Evolutionary conservation across 2,113 vertebrate genomes (phyloP).

Genomic region (Salvelinus fontinalis): DNA sequence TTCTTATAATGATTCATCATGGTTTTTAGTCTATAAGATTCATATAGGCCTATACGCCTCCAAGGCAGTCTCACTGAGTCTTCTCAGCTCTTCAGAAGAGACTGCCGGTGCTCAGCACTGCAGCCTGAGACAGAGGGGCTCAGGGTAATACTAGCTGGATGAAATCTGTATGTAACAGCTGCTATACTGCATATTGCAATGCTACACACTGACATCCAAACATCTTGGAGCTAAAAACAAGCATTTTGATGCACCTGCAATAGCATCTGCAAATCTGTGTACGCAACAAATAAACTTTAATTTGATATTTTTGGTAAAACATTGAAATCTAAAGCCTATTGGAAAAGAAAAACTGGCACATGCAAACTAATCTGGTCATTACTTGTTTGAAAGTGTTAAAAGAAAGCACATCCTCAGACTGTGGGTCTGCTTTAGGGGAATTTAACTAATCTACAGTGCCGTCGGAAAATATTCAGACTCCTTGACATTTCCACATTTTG

Average conservation of each 20-base stretch:
- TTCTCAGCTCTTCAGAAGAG: background rate
- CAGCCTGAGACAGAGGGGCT: background rate
- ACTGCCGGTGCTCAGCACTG: background rate
- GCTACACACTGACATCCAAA: background rate
- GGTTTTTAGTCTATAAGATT: background rate
- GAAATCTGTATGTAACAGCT: too few species aligned
- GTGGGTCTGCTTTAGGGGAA: background rate
- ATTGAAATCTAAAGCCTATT: background rate
- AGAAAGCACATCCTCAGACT: background rate
- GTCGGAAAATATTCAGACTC: too few species aligned
- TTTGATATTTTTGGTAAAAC: background rate
- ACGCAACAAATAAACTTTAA: too few species aligned
- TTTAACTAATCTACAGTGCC: too few species aligned
- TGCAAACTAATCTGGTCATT: background rate
- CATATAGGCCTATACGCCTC: background rate
- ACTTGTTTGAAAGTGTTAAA: background rate
- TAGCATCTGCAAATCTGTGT: too few species aligned
- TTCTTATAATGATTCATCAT: too few species aligned
- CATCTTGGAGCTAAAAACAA: background rate
- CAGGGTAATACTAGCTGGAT: background rate
- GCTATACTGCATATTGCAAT: background rate
- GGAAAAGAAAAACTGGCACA: background rate
- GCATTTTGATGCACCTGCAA: too few species aligned
- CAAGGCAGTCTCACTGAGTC: background rate
- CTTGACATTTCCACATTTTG: too few species aligned